Evolutionary conservation across 2,113 vertebrate genomes (phyloP).

Genomic region (Catharus minimus): DNA sequence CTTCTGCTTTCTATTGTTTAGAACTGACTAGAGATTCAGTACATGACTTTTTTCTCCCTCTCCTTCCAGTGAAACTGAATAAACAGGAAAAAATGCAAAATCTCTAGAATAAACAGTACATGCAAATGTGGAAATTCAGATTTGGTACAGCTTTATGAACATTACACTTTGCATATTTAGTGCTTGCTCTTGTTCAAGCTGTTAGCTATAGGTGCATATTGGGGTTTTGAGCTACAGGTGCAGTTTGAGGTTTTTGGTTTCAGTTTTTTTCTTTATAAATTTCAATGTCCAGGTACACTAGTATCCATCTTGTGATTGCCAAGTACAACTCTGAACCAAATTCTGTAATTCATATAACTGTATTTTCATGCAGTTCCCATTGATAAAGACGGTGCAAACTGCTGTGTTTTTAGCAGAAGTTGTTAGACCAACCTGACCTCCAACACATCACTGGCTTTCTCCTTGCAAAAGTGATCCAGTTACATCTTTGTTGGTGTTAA

Average conservation of each 20-base stretch:
- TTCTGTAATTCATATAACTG: background rate
- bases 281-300: background rate
- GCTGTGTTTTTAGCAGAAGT: background rate
- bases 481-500: background rate
- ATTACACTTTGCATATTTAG: background rate
- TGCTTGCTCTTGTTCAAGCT: background rate
- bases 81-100: background rate
- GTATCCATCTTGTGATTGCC: background rate
- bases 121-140: background rate
- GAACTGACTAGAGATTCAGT: background rate
- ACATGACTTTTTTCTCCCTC: background rate
- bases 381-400: background rate
- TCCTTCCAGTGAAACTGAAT: background rate
- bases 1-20: background rate
- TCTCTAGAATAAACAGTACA: background rate
- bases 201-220: background rate
- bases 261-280: background rate
- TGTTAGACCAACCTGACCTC: rapidly evolving
- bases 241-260: background rate
- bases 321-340: background rate
- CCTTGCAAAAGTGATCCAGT: background rate
- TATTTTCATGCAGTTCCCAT: background rate
- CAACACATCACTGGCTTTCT: background rate
- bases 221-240: background rate
- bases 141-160: background rate